phyloP scores from a whole-genome alignment of 2,888 invertebrate species.

The Ormyrus thymus region DNA sequence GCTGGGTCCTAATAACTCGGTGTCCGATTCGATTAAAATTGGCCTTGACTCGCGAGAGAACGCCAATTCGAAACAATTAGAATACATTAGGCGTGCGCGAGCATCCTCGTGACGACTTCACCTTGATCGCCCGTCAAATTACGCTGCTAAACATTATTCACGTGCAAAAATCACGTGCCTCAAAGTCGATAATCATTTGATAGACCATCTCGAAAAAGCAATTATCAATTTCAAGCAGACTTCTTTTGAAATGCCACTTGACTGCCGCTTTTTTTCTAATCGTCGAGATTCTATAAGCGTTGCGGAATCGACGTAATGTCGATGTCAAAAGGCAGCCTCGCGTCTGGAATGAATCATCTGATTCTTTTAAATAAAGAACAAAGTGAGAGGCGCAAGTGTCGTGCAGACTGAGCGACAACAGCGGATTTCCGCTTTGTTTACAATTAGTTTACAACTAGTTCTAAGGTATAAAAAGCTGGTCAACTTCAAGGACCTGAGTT shows the following conservation, averaged over 20 bases:
- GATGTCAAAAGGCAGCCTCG: not conserved
- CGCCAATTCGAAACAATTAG: constrained; percentile 43
- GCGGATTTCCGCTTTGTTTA: too few species aligned
- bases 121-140: not conserved
- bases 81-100: constrained; percentile 31
- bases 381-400: not conserved
- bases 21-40: constrained; percentile 28
- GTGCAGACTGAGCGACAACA: too few species aligned
- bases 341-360: not conserved
- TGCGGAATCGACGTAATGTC: not conserved
- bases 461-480: too few species aligned
- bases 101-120: constrained; percentile 2
- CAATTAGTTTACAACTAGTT: too few species aligned
- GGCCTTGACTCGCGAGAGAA: constrained; percentile 34
- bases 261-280: too few species aligned
- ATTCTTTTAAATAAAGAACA: not conserved
- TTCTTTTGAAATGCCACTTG: too few species aligned
- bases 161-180: constrained; percentile 28
- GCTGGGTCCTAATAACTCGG: constrained; percentile 29
- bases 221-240: too few species aligned
- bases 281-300: too few species aligned
- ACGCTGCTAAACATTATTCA: not conserved
- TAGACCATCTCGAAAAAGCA: too few species aligned
- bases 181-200: not conserved
- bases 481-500: too few species aligned